These are phyloP conservation scores for Meloidogyne chitwoodi DNA, from an alignment of 1,140 invertebrate species.

Conservation along the genomic window DNA sequence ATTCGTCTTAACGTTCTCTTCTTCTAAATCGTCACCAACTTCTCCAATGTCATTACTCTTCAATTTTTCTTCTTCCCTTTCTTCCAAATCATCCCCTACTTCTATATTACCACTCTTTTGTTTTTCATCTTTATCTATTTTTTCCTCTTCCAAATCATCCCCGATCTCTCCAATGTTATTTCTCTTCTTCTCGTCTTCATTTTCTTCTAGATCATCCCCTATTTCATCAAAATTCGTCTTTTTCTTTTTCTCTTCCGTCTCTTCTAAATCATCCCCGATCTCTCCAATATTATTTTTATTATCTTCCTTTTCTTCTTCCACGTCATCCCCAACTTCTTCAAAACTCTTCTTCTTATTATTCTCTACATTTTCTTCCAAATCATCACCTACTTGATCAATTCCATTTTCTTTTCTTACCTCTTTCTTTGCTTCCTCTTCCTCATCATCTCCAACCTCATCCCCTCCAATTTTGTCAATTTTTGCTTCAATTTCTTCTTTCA, in stretches of 20 bases:
- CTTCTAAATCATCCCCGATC: neutral
- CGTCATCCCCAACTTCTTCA: neutral
- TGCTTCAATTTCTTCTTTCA: neutral
- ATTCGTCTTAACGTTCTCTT: conserved; percentile 1
- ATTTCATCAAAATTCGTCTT: neutral
- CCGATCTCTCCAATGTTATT: conserved; percentile 10
- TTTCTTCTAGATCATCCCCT: neutral
- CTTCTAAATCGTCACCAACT: conserved; percentile 7
- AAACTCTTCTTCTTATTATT: neutral
- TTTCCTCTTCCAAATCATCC: neutral
- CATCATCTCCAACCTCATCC: neutral
- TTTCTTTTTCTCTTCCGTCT: neutral
- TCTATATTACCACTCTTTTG: neutral
- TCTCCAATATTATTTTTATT: neutral
- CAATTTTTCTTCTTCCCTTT: neutral
- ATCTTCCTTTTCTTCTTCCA: neutral
- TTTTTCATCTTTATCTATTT: neutral
- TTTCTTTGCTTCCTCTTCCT: neutral
- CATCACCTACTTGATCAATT: neutral
- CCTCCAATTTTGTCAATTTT: neutral
- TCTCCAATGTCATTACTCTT: neutral
- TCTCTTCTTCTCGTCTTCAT: neutral
- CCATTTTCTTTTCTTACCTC: neutral
- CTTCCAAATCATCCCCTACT: neutral
- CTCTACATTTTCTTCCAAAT: neutral